Evolutionary conservation across 2,888 invertebrate species (phyloP), one percentile per base, ranked within the genome.

Genomic region (Tenthredo amoena): DNA sequence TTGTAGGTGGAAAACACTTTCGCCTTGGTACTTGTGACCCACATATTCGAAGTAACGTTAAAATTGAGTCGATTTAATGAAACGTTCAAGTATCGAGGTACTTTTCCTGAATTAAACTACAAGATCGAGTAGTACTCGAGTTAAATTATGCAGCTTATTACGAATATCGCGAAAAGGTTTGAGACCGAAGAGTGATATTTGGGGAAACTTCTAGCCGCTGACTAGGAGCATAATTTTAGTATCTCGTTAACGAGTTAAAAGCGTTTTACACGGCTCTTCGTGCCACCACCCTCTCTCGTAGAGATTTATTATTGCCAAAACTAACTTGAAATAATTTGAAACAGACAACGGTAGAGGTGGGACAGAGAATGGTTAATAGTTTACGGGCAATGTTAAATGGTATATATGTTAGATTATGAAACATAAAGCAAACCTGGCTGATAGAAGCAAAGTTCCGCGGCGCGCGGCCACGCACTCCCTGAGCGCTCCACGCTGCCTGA

Each of bases 401-500:
- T 81, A 81, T 15, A 37, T 37, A 62, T 26, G 21, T 26, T 62
- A 40, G 62, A 81, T 81, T 62, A 81, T 62, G 81, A 81, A 81
- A 58, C n/a, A 31, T 37, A 40, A 37, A 68, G 68, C 83, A 83
- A 83, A 93, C 93, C 93, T 93, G 92, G 91, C 85, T 92, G 93
- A 90, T 92, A 93, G 87, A 91, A 89, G 89, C 91, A 92, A 84
- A 93, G 91, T 90, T 93, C 93, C 92, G 92, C 93, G 91, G 91
- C 92, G 85, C 92, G 93, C 92, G 93, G 93, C 92, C 93, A 93
- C 92, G 92, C 88, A 87, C 92, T 91, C 92, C 91, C 90, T 89
- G 92, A 91, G 91, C 90, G 92, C 93, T 93, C 93, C 93, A 92
- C 93, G 92, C 92, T 93, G 93, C 90, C 90, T 91, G 90, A 87